phyloP scores from a whole-genome alignment of 1,140 invertebrate species.

The Nephila pilipes region DNA sequence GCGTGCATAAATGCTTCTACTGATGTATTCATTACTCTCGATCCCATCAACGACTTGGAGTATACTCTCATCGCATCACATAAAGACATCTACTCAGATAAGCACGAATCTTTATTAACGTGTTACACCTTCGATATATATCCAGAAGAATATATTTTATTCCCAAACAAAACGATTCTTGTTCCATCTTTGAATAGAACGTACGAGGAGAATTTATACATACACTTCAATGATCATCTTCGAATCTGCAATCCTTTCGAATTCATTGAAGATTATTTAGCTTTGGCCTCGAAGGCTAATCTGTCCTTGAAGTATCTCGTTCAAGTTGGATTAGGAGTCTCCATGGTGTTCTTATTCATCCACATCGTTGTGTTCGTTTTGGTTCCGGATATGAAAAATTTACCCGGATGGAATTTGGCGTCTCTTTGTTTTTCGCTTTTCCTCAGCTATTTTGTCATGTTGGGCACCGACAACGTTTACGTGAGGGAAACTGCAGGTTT shows the following conservation, averaged over 20 bases:
- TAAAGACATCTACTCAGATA: neutral
- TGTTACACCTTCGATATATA: neutral
- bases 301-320: slow-evolving; percentile 81
- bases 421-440: slow-evolving; percentile 82
- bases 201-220: neutral
- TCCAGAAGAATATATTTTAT: slow-evolving; percentile 6
- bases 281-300: no score
- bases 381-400: slow-evolving; percentile 82
- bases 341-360: slow-evolving; percentile 82
- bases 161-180: slow-evolving; percentile 32
- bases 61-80: neutral
- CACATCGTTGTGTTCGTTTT: slow-evolving; percentile 82
- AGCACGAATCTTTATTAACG: neutral
- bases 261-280: neutral
- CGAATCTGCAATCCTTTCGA: neutral
- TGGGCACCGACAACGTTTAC: slow-evolving; percentile 79
- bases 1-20: neutral
- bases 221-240: neutral
- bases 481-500: neutral
- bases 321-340: slow-evolving; percentile 82
- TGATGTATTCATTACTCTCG: neutral
- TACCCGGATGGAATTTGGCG: slow-evolving; percentile 83
- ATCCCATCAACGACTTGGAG: neutral
- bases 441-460: slow-evolving; percentile 82
- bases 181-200: slow-evolving; percentile 35